Base-by-base conservation (phyloP, 2,888 invertebrate species). In the Mythimna ferrago region DNA sequence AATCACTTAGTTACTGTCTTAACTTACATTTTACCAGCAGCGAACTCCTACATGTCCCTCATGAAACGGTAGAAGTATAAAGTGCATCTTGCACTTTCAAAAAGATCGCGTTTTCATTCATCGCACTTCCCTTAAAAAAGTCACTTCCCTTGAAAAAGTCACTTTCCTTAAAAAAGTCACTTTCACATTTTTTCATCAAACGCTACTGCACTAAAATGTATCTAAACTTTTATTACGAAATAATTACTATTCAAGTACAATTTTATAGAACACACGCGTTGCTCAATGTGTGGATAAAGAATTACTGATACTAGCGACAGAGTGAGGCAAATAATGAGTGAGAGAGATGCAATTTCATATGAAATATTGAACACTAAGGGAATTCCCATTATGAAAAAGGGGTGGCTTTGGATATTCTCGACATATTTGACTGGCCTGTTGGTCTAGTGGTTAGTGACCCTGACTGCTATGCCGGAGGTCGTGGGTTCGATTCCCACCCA, bases 331-430 rank as follows among this genome's bases (percentile, higher is more conserved):
- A n/a, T 10, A 53, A 53, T 38, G 58, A 6, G 51, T 44, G 57
- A 73, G 51, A 44, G 58, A 66, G 74, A 73, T 14, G 32, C 16
- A 56, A 51, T 10, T 14, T 26, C 9, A 14, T n/a, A 26, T 19
- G 14, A 48, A 57, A 10, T 70, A 67, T 57, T 38, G 35, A 57
- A 67, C 35, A 19, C 16, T 14, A 7, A 11, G 53, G 66, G 66
- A 44, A 32, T 74, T 60, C 44, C 73, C 53, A 38, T 2, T 16
- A 11, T n/a, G 9, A 48, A 60, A 26, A 66, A 53, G 41, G 73
- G 73, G 41, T 58, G 19, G 41, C 2, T 7, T 57, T 41, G 10
- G 21, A 2, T 0, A 11, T 58, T 66, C n/a, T 51, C 9, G 16
- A 38, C 19, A n/a, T n/a, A n/a, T n/a, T n/a, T n/a, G n/a, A n/a